Base-by-base conservation (phyloP, 2,797 vertebrate genomes). In the Danio kyathit region DNA sequence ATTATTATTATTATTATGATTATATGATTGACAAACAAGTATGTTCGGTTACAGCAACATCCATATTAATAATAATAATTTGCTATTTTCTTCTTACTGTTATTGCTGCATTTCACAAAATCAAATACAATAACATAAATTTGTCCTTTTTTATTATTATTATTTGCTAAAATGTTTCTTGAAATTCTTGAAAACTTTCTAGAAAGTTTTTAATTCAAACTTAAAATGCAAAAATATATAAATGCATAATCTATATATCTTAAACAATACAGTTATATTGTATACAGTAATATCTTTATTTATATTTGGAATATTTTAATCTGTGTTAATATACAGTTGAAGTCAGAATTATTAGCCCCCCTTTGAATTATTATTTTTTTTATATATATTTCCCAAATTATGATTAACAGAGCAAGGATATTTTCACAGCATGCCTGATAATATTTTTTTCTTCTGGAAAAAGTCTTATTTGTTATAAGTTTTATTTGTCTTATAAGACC, bases 301-400 rank as follows among this genome's bases (percentile, higher is more conserved):
- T 2, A 17, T 21, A 29, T 29, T 29, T 29, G n/a, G 54, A 43
- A 44, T 9, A 12, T 56, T 56, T 46, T 10, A 65, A 65, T n/a
- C 40, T 65, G 63, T 65, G 40, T 57, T 43, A 57, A 29, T 29
- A 74, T 46, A n/a, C n/a, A n/a, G n/a, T n/a, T n/a, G n/a, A n/a
- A n/a, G n/a, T n/a, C n/a, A n/a, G n/a, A n/a, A n/a, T n/a, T n/a
- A n/a, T n/a, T n/a, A n/a, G n/a, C n/a, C n/a, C n/a, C n/a, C n/a
- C n/a, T n/a, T n/a, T n/a, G n/a, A n/a, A n/a, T n/a, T n/a, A n/a
- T n/a, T n/a, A n/a, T n/a, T n/a, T n/a, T n/a, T n/a, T n/a, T n/a
- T n/a, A n/a, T n/a, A n/a, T n/a, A n/a, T n/a, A n/a, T n/a, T n/a
- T n/a, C n/a, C n/a, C n/a, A n/a, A n/a, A n/a, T n/a, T n/a, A n/a